Base-by-base conservation (phyloP, 2,888 invertebrate species). In the Phortica okadai region DNA sequence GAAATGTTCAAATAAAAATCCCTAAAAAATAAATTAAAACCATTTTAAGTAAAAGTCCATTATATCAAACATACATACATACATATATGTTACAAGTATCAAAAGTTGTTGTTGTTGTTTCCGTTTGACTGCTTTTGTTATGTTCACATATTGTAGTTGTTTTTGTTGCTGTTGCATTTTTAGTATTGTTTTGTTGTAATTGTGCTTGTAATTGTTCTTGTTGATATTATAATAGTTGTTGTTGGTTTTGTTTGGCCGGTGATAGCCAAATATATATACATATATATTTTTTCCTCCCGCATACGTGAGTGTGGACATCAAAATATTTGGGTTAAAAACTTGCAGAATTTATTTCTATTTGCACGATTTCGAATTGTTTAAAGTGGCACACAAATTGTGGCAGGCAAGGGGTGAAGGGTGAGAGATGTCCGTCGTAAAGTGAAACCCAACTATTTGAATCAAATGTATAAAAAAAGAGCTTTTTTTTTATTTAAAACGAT, bases 251-350 rank as follows among this genome's bases (percentile, higher is more conserved):
- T 76, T 79, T n/a, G 42, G 67, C 44, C 44, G n/a, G 67, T 69
- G 50, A 45, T 69, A 25, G 45, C 69, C 50, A 69, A 69, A 69
- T 69, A 69, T 84, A 21, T 50, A 85, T 85, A 85, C 85, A 85
- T 8, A 33, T 33, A 62, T 6, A 7, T 58, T 8, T n/a, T 33
- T 33, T 33, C 33, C 33, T 0, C 33, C 4, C 33, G 3, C 50
- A 50, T 0, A 50, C 50, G 50, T 50, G 50, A 50, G 50, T 50
- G 50, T 62, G 21, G 10, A 62, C 7, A 62, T 62, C 42, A 44
- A 88, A 88, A 88, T 88, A 88, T 88, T 88, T 85, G 85, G 87
- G 85, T 88, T 85, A 85, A 83, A 81, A 85, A 79, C 83, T 85
- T 87, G 82, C 81, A 85, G 42, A 41, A 67, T 44, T 67, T 67